Base-by-base conservation (phyloP, 2,113 vertebrate species). In the Edolisoma coerulescens region DNA sequence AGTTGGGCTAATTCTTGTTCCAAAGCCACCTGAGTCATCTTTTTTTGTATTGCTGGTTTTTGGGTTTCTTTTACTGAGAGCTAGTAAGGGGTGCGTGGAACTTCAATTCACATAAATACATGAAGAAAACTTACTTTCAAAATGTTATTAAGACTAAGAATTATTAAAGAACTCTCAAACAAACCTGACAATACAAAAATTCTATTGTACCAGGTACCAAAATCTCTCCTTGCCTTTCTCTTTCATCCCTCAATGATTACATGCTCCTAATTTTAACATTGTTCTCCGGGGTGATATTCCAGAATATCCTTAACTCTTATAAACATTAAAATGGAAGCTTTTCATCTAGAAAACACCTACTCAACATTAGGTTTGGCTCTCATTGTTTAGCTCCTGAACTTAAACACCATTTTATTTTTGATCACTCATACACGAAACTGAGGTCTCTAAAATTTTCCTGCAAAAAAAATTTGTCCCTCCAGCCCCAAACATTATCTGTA, bases 1-100 rank as follows among this genome's bases (percentile, higher is more conserved):
- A 67, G 9, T 4, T 63, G 8, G 2, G 5, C 5, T 79, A n/a
- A 33, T 91, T 70, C 22, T 83, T 83, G 39, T 70, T 91, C 22
- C 24, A 70, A 69, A 47, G 2, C 3, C 15, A 49, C 8, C 2
- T 9, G 6, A 59, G 5, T 47, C 5, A 0, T 28, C 2, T 5
- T 56, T 30, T 47, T 69, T 32, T 45, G 6, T 28, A 13, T 13
- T 24, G 20, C 23, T 47, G 2, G 3, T 28, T 50, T 44, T 44
- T 33, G 24, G 1, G 4, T 30, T 45, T 59, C 26, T 91, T 57
- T 87, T 24, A 54, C 22, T 11, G 6, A 28, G 6, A 52, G 22
- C 8, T 86, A 10, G 6, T 69, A 65, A 88, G 7, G 4, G 32
- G 7, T n/a, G 6, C 2, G 3, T 16, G 4, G 4, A 24, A 60